Percentiles rank a stretch among this genome's conserved stretches.
Evolutionary conservation across 2,888 invertebrate species (phyloP).

Genomic region (Neoaliturus tenellus): DNA sequence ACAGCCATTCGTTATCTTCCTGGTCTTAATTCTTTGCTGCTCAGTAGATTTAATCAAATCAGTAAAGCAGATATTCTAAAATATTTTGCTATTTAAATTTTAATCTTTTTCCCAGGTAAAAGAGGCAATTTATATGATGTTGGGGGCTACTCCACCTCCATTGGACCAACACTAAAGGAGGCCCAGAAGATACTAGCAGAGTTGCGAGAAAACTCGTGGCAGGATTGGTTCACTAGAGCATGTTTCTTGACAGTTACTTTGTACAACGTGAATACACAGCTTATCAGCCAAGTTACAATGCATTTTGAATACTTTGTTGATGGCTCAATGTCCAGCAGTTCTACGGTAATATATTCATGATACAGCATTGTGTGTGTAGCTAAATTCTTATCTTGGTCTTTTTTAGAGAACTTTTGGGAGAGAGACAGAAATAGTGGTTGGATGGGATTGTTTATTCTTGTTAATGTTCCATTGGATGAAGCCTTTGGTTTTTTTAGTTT

Average conservation of each 20-base stretch:
- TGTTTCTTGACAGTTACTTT: conserved; percentile 28
- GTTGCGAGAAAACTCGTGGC: conserved; percentile 10
- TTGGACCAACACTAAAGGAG: not conserved
- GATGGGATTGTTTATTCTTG: no score
- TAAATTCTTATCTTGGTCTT: not conserved
- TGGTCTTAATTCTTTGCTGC: no score
- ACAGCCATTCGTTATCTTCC: no score
- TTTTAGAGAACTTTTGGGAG: not conserved
- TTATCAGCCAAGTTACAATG: conserved; percentile 39
- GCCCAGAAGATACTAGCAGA: not conserved
- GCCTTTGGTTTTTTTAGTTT: no score
- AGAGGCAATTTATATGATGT: not conserved
- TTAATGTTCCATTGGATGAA: no score
- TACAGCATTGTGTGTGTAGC: not conserved
- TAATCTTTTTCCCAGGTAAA: no score
- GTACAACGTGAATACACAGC: conserved; percentile 37
- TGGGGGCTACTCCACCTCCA: not conserved
- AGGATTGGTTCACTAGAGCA: conserved; percentile 37
- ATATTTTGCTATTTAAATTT: no score
- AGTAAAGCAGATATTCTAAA: no score
- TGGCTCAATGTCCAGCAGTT: not conserved
- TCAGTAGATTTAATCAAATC: no score
- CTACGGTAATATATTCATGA: not conserved
- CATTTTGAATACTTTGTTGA: conserved; percentile 27
- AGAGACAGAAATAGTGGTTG: not conserved